Percentiles rank a stretch among this genome's conserved stretches.
phyloP scores from a whole-genome alignment of 2,888 invertebrate genomes.

The Drosophila monieri region DNA sequence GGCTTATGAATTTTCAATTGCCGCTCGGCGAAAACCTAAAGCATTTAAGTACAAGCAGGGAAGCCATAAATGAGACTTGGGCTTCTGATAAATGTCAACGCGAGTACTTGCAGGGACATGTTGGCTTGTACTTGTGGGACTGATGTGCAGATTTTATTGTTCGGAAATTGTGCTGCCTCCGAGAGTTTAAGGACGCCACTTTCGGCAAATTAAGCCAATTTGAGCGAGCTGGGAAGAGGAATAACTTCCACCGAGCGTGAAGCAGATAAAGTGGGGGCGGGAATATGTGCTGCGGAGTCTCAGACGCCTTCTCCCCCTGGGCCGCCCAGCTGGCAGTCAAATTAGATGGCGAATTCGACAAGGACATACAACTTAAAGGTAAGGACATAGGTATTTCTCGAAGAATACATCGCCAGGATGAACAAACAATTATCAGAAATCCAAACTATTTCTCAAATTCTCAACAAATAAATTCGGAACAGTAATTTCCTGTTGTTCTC shows the following conservation, averaged over 20 bases:
- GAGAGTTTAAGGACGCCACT: conserved; percentile 44
- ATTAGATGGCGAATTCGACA: background rate
- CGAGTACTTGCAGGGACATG: conserved; percentile 6
- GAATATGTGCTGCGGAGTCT: background rate
- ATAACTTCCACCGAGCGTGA: background rate
- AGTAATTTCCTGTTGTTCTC: conserved; percentile 66
- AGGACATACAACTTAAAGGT: background rate
- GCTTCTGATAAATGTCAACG: conserved; percentile 71
- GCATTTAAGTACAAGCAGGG: conserved; percentile 55
- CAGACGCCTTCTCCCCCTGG: too few species aligned
- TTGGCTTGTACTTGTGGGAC: conserved; percentile 26
- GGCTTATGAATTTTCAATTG: conserved; percentile 72
- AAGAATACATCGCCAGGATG: background rate
- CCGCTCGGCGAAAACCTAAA: conserved; percentile 44
- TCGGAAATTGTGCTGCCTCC: conserved; percentile 52
- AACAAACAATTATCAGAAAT: conserved; percentile 1
- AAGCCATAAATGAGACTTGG: conserved; percentile 70
- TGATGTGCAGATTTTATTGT: conserved; percentile 66
- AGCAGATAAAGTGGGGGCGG: background rate
- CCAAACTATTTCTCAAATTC: conserved; percentile 21
- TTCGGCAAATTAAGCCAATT: conserved; percentile 70
- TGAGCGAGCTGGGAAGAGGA: conserved; percentile 22
- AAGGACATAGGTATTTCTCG: background rate
- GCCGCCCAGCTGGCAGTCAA: background rate
- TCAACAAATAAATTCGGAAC: conserved; percentile 24